These are phyloP conservation scores for Drosophila silvestris DNA, from an alignment of 2,888 invertebrate species.

Conservation along the genomic window DNA sequence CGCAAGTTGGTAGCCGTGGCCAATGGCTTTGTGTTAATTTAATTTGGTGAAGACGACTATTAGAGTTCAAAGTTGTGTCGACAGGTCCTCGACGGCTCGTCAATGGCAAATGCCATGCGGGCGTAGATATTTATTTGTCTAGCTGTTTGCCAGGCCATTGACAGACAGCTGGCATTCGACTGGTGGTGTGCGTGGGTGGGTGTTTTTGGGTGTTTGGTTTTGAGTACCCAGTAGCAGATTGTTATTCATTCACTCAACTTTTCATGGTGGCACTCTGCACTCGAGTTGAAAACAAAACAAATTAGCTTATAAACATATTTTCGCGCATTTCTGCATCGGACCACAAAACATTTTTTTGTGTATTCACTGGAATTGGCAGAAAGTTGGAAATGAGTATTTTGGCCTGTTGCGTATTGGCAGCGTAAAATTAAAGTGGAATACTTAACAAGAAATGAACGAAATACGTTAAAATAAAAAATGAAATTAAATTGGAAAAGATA, in stretches of 20 bases:
- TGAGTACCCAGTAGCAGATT: constrained; percentile 16
- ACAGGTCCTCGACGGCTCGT: constrained; percentile 44
- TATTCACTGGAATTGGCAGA: background rate
- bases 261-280: constrained; percentile 18
- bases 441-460: background rate
- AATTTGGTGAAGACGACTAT: constrained; percentile 58
- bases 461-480: background rate
- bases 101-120: constrained; percentile 54
- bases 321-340: constrained; percentile 43
- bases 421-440: background rate
- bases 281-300: constrained; percentile 42
- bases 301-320: constrained; percentile 61
- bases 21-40: constrained; percentile 74
- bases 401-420: constrained; percentile 5
- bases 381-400: constrained; percentile 8
- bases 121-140: constrained; percentile 35
- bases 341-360: constrained; percentile 37
- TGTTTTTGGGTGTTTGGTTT: too few species aligned
- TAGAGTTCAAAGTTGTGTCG: constrained; percentile 67
- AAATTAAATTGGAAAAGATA: background rate
- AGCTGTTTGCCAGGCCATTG: constrained; percentile 37
- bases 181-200: background rate
- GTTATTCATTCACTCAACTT: constrained; percentile 53
- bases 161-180: constrained; percentile 44
- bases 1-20: constrained; percentile 55